Base-by-base conservation (phyloP, 2,888 invertebrate genomes). In the Amphipyra tragopoginis region DNA sequence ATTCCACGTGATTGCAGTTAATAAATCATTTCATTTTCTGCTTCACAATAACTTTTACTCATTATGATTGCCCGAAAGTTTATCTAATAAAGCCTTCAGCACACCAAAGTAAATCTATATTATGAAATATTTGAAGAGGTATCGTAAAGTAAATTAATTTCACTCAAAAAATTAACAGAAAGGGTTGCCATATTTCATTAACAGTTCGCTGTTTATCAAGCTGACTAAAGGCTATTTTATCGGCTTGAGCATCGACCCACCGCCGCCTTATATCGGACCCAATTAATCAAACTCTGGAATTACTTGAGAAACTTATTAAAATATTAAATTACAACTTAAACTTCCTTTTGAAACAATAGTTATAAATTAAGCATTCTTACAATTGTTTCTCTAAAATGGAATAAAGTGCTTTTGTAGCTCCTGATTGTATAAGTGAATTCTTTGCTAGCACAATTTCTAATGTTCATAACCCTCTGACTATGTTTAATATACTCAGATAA, bases 261-360 rank as follows among this genome's bases (percentile, higher is more conserved):
- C 53, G 11, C 44, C 63, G 21, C 38, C 33, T 49, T 39, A 42
- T 73, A 65, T 63, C 64, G 50, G 45, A 55, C 53, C 45, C 51
- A 64, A 68, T 60, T 75, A 59, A 72, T 66, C 64, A 60, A 76
- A 69, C 64, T 63, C 57, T n/a, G 38, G 34, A 62, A 67, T 72
- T 65, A 62, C 69, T 76, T 56, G 33, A 21, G 38, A 50, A 72
- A 66, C 60, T 69, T 75, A 66, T 60, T 69, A 60, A 68, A 75
- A 76, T 72, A 75, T 72, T 72, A 65, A 60, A 64, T 66, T 73
- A 75, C 54, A 60, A 45, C 44, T 55, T 58, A 26, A 63, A 65
- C 51, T 75, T 66, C 38, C 13, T 43, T 39, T 33, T 29, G 40
- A 48, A 62, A 65, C 39, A 62, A 55, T 40, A 57, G 42, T 29